Evolutionary conservation across 2,113 vertebrate genomes (phyloP).

Genomic region (Lathamus discolor): DNA sequence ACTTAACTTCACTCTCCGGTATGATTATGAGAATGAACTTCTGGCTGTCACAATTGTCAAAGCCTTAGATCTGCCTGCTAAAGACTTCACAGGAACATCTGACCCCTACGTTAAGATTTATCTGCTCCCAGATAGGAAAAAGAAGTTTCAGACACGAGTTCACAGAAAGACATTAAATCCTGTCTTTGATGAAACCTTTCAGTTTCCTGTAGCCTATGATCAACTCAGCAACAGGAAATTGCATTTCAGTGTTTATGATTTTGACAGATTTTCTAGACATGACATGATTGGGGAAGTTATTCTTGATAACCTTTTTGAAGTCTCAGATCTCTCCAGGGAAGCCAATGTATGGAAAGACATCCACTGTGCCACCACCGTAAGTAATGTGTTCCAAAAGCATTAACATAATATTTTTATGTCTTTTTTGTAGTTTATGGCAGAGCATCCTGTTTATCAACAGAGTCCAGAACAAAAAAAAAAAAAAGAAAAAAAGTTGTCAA

Average conservation of each 20-base stretch:
- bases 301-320: constrained; percentile 97
- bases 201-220: constrained; percentile 91
- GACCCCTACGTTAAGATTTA: constrained; percentile 99
- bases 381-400: constrained; percentile 71
- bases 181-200: constrained; percentile 91
- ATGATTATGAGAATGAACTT: constrained; percentile 93
- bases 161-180: constrained; percentile 98
- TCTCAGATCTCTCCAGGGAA: constrained; percentile 94
- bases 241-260: constrained; percentile 97
- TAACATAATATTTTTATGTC: neutral
- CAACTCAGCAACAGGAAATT: constrained; percentile 93
- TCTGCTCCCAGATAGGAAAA: constrained; percentile 95
- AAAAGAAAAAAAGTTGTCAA: neutral
- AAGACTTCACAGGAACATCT: constrained; percentile 94
- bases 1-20: constrained; percentile 90
- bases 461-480: neutral
- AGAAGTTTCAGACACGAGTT: constrained; percentile 97
- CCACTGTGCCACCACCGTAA: constrained; percentile 92
- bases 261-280: constrained; percentile 98
- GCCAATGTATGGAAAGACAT: constrained; percentile 98
- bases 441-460: neutral
- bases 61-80: constrained; percentile 93
- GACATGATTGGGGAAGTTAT: constrained; percentile 99
- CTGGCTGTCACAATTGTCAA: constrained; percentile 92
- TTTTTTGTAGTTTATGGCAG: neutral